These are phyloP conservation scores for Linnaemya tessellans DNA, from an alignment of 2,888 invertebrate genomes.

Conservation along the genomic window DNA sequence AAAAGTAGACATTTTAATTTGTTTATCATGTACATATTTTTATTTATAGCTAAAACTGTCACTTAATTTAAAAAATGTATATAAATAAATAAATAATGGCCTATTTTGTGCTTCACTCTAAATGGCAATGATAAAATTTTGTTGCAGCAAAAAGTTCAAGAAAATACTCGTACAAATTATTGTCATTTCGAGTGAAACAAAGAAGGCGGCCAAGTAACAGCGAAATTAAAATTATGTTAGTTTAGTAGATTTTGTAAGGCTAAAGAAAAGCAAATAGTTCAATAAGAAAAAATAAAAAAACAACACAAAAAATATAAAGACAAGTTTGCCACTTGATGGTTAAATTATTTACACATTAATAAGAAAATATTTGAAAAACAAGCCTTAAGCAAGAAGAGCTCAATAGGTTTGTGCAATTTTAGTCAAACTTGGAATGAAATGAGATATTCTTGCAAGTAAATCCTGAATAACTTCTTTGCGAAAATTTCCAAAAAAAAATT, in stretches of 20 bases:
- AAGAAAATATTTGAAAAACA: neutral
- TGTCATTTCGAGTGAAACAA: too few species aligned
- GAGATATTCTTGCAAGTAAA: too few species aligned
- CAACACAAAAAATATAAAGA: too few species aligned
- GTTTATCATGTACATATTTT: neutral
- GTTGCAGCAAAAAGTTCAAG: too few species aligned
- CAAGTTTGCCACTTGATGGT: neutral
- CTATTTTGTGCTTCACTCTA: too few species aligned
- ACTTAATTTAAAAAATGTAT: neutral
- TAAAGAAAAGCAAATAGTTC: constrained; percentile 55
- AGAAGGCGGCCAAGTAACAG: neutral
- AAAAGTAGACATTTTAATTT: constrained; percentile 8
- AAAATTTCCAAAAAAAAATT: too few species aligned
- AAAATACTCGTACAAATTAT: too few species aligned
- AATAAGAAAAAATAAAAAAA: too few species aligned
- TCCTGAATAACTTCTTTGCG: too few species aligned
- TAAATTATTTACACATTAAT: neutral
- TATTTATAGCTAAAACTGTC: neutral
- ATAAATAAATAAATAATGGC: too few species aligned
- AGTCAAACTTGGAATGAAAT: neutral
- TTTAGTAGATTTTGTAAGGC: neutral
- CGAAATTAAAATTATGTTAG: constrained; percentile 9
- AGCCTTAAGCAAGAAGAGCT: neutral
- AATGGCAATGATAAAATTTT: too few species aligned
- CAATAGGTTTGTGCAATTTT: neutral